phyloP scores from a whole-genome alignment of 2,113 vertebrate species.

The Centrocercus urophasianus region DNA sequence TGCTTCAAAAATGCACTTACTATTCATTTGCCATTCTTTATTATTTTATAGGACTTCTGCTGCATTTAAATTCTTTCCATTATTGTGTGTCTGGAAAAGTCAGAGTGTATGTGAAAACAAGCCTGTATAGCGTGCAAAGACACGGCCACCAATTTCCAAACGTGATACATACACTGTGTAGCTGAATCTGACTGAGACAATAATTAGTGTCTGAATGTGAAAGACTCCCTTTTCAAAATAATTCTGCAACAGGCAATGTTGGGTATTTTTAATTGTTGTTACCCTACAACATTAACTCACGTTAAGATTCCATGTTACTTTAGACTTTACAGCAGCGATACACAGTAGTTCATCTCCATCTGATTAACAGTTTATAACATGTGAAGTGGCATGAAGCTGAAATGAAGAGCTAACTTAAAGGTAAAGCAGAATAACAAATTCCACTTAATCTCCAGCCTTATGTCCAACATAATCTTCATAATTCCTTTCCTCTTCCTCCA shows the following conservation, averaged over 20 bases:
- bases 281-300: rapidly evolving
- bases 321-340: background rate
- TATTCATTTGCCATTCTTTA: background rate
- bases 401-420: background rate
- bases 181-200: background rate
- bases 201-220: background rate
- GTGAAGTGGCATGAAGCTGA: background rate
- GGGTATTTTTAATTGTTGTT: background rate
- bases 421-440: background rate
- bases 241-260: background rate
- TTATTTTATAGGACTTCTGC: background rate
- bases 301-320: background rate
- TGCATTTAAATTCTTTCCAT: background rate
- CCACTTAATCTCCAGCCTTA: background rate
- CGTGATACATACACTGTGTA: background rate
- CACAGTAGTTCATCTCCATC: background rate
- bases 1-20: background rate
- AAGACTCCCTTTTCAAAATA: background rate
- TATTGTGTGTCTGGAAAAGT: background rate
- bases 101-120: background rate
- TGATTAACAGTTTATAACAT: rapidly evolving
- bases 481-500: background rate
- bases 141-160: background rate
- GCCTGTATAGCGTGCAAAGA: background rate
- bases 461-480: rapidly evolving